A percentile compares a stretch with the other conserved stretches of the same genome.
Conservation (phyloP, 1,140 invertebrate genomes). For the Arctopsyche grandis region DNA sequence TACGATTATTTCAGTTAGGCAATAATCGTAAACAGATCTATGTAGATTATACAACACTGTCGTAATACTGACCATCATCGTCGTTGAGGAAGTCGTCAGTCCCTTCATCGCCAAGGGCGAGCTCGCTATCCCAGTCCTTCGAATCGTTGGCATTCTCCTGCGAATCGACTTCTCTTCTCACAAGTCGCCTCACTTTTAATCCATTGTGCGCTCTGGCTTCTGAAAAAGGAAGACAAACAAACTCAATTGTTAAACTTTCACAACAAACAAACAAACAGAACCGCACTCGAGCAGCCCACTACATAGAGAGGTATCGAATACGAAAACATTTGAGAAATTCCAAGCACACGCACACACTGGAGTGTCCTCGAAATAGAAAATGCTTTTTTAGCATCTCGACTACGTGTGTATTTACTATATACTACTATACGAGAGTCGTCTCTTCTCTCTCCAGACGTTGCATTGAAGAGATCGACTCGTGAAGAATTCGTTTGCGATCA, state of each 20-base stretch:
- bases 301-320: background rate
- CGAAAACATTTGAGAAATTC: constrained; percentile 14
- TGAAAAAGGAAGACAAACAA: background rate
- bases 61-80: constrained; percentile 32
- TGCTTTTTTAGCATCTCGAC: constrained; percentile 19
- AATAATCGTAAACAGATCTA: no score
- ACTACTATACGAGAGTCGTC: background rate
- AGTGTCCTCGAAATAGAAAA: constrained; percentile 20
- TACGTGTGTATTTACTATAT: no score
- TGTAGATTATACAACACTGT: background rate
- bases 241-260: background rate
- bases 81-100: constrained; percentile 34
- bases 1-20: no score
- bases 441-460: background rate
- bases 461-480: no score
- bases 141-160: background rate
- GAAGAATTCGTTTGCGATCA: no score
- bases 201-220: background rate
- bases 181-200: background rate
- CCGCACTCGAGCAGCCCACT: background rate
- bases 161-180: background rate
- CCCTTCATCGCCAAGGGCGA: background rate
- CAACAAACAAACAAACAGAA: background rate
- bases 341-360: background rate
- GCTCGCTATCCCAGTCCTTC: background rate